A percentile compares a stretch with the other conserved stretches of the same genome.
Evolutionary conservation across 2,797 vertebrate genomes (phyloP).

Genomic region (Sebastes taczanowskii): DNA sequence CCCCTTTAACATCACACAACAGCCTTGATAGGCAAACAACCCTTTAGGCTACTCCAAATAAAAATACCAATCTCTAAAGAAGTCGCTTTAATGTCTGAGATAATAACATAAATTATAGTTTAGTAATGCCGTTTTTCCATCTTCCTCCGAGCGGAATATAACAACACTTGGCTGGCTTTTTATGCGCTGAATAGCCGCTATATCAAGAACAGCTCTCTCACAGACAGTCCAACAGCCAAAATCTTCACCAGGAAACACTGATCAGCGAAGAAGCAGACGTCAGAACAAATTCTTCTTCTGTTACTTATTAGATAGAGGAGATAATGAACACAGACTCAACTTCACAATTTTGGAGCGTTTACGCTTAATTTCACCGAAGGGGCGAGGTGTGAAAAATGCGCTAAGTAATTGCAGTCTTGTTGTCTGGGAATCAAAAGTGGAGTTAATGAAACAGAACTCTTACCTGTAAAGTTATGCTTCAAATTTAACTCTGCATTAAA

Average conservation of each 20-base stretch:
- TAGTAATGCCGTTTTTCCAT: background rate
- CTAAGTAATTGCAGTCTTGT: background rate
- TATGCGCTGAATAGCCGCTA: background rate
- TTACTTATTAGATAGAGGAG: background rate
- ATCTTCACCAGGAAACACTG: background rate
- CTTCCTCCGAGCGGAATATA: background rate
- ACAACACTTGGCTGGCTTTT: background rate
- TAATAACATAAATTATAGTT: background rate
- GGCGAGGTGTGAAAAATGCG: background rate
- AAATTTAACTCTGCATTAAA: slow-evolving; percentile 24
- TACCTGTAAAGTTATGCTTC: slow-evolving; percentile 66
- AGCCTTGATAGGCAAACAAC: background rate
- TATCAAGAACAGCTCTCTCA: background rate
- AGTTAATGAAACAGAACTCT: slow-evolving; percentile 21
- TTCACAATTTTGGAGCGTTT: background rate
- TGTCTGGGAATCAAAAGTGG: background rate
- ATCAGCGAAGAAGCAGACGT: background rate
- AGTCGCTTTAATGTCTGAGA: background rate
- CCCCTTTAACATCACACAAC: slow-evolving; percentile 12
- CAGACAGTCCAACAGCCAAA: background rate
- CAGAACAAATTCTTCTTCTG: background rate
- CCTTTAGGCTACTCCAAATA: background rate
- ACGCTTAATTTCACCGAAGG: background rate
- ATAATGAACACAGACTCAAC: background rate
- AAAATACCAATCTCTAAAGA: background rate